Base-by-base conservation (phyloP, 2,113 vertebrate species). In the Microtus ochrogaster region DNA sequence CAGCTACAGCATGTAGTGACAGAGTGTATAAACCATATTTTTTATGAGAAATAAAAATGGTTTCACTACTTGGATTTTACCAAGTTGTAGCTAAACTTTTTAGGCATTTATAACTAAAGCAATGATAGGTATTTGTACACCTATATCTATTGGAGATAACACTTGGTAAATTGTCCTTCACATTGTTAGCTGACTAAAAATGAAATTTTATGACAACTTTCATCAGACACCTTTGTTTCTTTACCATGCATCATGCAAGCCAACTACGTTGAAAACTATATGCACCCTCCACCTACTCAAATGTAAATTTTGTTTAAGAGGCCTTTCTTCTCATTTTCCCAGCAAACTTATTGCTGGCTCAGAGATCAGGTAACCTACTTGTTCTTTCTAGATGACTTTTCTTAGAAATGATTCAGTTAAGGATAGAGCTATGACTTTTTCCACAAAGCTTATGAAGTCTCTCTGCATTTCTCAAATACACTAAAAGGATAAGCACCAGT, bases 1-100 rank as follows among this genome's bases (percentile, higher is more conserved):
- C 55, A 94, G 94, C 49, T 94, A 96, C 47, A 79, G 92, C 95
- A 92, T 61, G 89, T 91, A 76, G 85, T 92, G 81, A 93, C 83
- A 66, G 4, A 97, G 89, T 82, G 33, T 97, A 79, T 11, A 97
- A 91, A 61, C 8, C 91, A 70, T 93, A 33, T 44, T 93, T 55
- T 81, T 97, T 97, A 28, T 95, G 91, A 96, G 89, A 97, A 97
- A 96, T 96, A 49, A 95, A 97, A 92, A 30, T 94, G 65, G 94
- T 97, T 97, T 96, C 19, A 8, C 85, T 52, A 83, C n/a, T 0
- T 86, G 94, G 33, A 95, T 74, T 92, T 92, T 94, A 85, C 2
- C 65, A 96, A 91, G 93, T 94, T 88, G 95, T 44, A 97, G 91
- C 17, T 68, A 97, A 98, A 96, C 72, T 94, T 96, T 85, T 92